phyloP scores from a whole-genome alignment of 2,113 vertebrate genomes.

The Fulmarus glacialis region DNA sequence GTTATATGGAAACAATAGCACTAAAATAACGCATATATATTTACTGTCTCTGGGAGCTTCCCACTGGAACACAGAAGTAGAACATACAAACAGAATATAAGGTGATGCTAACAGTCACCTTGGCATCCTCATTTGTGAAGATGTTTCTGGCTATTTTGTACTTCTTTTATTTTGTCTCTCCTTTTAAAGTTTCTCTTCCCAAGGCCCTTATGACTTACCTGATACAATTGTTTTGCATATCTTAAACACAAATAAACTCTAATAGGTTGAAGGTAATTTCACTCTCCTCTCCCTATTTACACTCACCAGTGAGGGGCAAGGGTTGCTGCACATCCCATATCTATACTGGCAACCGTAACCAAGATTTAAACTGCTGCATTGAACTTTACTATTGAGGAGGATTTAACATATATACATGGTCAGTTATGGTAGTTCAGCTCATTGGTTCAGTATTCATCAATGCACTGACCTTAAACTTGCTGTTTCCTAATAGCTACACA shows the following conservation, averaged over 20 bases:
- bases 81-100: background rate
- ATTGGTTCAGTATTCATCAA: background rate
- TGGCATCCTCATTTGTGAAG: background rate
- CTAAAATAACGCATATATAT: background rate
- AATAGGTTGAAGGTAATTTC: background rate
- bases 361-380: background rate
- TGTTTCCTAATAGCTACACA: background rate
- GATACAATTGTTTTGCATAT: background rate
- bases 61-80: background rate
- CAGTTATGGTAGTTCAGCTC: background rate
- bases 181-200: background rate
- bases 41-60: background rate
- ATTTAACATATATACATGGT: background rate
- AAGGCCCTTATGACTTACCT: background rate
- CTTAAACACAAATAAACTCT: background rate
- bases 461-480: background rate
- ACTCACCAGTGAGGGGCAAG: background rate
- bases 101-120: background rate
- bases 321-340: background rate
- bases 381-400: background rate
- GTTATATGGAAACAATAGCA: background rate
- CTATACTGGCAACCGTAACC: background rate
- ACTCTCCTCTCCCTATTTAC: background rate
- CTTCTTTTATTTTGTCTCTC: background rate
- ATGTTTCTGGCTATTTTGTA: background rate